These are phyloP conservation scores for Patagioenas fasciata DNA, from an alignment of 2,113 vertebrate species.

Conservation along the genomic window DNA sequence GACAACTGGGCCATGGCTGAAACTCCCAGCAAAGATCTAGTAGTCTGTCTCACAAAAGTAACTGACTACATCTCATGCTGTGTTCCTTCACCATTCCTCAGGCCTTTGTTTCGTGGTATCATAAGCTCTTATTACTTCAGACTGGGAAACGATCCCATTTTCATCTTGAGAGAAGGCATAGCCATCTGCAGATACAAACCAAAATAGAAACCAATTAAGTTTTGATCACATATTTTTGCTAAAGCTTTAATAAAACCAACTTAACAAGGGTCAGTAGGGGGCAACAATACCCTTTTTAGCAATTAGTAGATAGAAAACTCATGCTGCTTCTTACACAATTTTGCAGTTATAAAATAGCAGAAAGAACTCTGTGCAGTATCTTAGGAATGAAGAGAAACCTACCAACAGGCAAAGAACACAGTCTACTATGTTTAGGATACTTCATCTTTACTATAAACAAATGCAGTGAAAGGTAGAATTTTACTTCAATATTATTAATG, in stretches of 20 bases:
- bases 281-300: neutral
- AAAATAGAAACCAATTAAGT: neutral
- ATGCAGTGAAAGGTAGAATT: neutral
- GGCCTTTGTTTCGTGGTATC: conserved; percentile 97
- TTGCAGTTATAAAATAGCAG: neutral
- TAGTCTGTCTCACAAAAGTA: conserved; percentile 6
- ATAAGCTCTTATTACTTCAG: conserved; percentile 96
- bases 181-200: conserved; percentile 81
- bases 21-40: conserved; percentile 45
- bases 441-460: neutral
- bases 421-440: neutral
- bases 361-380: neutral
- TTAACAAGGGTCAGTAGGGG: neutral
- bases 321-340: neutral
- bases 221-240: neutral
- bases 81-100: conserved; percentile 86
- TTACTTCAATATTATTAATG: neutral
- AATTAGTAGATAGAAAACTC: neutral
- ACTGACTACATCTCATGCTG: neutral
- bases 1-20: conserved; percentile 8
- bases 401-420: neutral
- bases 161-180: conserved; percentile 99
- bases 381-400: neutral
- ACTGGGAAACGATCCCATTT: conserved; percentile 97
- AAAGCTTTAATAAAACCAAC: neutral